phyloP scores from a whole-genome alignment of 2,113 vertebrate species.

The Pangasianodon hypophthalmus region DNA sequence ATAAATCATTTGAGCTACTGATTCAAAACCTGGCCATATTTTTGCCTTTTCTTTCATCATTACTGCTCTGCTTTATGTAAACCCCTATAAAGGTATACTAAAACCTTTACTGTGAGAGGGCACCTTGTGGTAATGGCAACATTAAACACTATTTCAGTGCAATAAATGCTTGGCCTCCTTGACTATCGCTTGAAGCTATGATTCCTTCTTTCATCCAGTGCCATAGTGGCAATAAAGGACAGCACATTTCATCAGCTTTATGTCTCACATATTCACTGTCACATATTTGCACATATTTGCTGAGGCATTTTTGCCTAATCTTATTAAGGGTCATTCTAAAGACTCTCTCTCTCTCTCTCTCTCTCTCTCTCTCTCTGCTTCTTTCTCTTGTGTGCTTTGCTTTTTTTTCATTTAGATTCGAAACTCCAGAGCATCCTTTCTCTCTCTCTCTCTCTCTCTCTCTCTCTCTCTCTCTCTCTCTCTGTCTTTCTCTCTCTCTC shows the following conservation, averaged over 20 bases:
- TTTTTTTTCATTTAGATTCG: conserved; percentile 16
- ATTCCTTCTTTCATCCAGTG: conserved; percentile 18
- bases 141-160: conserved; percentile 31
- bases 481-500: conserved; percentile 26
- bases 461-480: conserved; percentile 21
- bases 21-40: neutral
- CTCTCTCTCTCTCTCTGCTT: neutral
- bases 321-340: conserved; percentile 43
- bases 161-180: conserved; percentile 18
- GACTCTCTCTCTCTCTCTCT: neutral
- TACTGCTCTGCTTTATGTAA: neutral
- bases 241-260: conserved; percentile 29
- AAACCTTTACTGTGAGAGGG: neutral
- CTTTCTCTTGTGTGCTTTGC: conserved; percentile 7
- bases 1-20: neutral
- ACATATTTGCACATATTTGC: conserved; percentile 14
- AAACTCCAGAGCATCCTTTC: neutral
- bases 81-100: neutral
- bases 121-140: conserved; percentile 9
- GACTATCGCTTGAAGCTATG: conserved; percentile 1
- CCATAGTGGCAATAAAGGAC: conserved; percentile 14
- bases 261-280: conserved; percentile 5
- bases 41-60: conserved; percentile 9
- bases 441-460: neutral
- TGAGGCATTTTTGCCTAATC: conserved; percentile 41